Base-by-base conservation (phyloP, 2,113 vertebrate genomes). In the Myrmecophaga tridactyla region DNA sequence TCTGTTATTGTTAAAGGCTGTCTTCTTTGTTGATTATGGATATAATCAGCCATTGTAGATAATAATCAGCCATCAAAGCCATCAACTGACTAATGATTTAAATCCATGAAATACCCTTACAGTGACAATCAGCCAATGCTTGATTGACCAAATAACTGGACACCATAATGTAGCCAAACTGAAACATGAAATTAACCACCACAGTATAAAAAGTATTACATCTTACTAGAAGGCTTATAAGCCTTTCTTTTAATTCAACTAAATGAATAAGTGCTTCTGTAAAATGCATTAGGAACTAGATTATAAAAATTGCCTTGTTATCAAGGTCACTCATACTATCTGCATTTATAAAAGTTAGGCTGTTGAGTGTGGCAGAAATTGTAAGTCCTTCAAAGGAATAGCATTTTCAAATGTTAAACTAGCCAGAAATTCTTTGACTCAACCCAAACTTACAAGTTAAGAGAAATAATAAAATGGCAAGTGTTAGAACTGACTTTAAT, bases 351-450 rank as follows among this genome's bases (percentile, higher is more conserved):
- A 70, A 51, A 83, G 67, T 27, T 56, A 81, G 29, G 25, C 80
- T 39, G 25, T 20, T 62, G 18, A 58, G 18, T 27, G 5, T 15
- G 34, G 15, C 18, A 53, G 70, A 84, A 69, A n/a, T 56, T 56
- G 31, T 53, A n/a, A 48, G 12, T 89, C 69, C 48, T 83, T 89
- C 36, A 86, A 63, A 83, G 67, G 81, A 83, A 39, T 25, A 62
- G 31, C n/a, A 39, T 78, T 92, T 95, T 62, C 89, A 92, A 87
- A 77, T 67, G 43, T 73, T 78, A 81, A 81, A 73, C 41, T 51
- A 41, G 36, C 17, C 34, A 90, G 43, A 80, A 86, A 60, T 80
- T 56, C 56, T 87, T 87, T 63, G 62, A n/a, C 13, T 92, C 18
- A 78, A 41, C 36, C 51, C 75, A 34, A 94, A 73, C 10, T 78